phyloP scores from a whole-genome alignment of 1,140 invertebrate genomes.

The Tetragnatha versicolor region DNA sequence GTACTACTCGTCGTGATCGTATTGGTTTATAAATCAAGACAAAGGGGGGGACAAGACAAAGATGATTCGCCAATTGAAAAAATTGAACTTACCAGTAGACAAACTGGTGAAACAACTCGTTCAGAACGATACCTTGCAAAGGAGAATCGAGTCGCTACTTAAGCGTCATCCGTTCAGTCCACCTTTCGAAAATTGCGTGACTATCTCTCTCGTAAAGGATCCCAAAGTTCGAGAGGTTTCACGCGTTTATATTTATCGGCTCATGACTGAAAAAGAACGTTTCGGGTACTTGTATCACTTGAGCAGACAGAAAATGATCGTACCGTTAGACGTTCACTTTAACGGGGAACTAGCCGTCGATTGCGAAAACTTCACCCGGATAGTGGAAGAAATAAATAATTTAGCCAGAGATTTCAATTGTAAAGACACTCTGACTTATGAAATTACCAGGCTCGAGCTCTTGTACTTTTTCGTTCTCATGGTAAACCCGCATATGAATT shows the following conservation, averaged over 20 bases:
- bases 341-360: constrained; percentile 10
- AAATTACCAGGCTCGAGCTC: constrained; percentile 14
- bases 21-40: no score
- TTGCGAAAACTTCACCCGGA: background rate
- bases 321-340: background rate
- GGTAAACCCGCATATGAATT: constrained; percentile 5
- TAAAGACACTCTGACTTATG: background rate
- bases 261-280: constrained; percentile 3
- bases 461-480: constrained; percentile 7
- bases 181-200: background rate
- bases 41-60: background rate
- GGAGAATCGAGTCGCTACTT: no score
- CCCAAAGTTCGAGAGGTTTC: background rate
- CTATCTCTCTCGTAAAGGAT: background rate
- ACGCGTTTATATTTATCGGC: background rate
- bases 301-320: background rate
- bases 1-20: background rate
- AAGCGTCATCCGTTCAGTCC: background rate
- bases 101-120: no score
- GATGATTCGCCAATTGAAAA: background rate
- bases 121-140: no score
- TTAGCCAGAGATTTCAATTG: background rate
- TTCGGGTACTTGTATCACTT: constrained; percentile 21
- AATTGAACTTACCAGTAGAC: no score
- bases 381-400: background rate